Conservation (phyloP, 2,888 invertebrate genomes). For the Ectobius pallidus region DNA sequence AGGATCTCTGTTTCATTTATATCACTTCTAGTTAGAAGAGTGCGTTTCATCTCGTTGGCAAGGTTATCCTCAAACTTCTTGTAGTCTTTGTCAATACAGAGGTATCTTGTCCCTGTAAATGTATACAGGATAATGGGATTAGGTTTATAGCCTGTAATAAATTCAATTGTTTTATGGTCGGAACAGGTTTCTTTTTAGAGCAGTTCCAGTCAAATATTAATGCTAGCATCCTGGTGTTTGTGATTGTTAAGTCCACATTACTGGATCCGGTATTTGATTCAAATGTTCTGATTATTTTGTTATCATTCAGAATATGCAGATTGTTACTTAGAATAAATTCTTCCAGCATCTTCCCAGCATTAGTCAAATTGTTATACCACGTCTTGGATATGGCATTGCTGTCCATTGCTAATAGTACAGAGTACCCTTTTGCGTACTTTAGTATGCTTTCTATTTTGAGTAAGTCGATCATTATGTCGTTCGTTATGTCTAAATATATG, state of each 20-base stretch:
- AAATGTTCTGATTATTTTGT: too few relatives aligned
- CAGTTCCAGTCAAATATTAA: too few relatives aligned
- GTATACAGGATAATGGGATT: background rate
- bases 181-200: too few relatives aligned
- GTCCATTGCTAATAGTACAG: background rate
- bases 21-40: background rate
- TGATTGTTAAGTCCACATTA: too few relatives aligned
- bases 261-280: too few relatives aligned
- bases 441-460: background rate
- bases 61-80: too few relatives aligned
- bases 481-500: background rate
- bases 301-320: too few relatives aligned
- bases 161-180: background rate
- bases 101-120: background rate
- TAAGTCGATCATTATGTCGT: background rate
- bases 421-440: background rate
- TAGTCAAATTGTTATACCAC: background rate
- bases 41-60: background rate
- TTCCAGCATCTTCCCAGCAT: too few relatives aligned
- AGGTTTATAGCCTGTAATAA: background rate
- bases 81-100: background rate
- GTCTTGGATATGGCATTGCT: background rate
- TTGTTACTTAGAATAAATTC: too few relatives aligned
- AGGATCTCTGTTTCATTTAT: background rate
- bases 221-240: too few relatives aligned